Percentiles rank a stretch among this genome's conserved stretches.
Conservation (phyloP, 2,888 invertebrate genomes). For the Chrysopilus asiliformis region DNA sequence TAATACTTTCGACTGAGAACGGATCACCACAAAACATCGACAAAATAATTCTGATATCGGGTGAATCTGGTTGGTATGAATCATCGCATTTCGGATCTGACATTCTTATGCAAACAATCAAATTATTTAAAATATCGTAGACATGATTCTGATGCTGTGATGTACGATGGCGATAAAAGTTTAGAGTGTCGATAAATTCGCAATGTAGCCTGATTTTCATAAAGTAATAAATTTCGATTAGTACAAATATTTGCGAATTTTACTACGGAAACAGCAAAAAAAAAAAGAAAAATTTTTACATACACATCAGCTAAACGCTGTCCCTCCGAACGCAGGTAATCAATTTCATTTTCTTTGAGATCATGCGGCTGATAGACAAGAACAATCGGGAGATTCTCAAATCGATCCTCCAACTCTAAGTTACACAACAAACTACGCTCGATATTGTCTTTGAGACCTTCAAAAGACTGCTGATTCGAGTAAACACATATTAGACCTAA, state of each 20-base stretch:
- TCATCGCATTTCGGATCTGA: conserved; percentile 34
- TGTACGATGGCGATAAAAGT: conserved; percentile 26
- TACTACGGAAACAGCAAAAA: neutral
- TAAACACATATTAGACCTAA: conserved; percentile 74
- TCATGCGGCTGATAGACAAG: conserved; percentile 78
- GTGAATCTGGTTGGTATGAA: conserved; percentile 32
- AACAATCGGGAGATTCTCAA: conserved; percentile 77
- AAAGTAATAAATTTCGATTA: neutral
- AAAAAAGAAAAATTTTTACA: conserved; percentile 9
- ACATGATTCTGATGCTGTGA: conserved; percentile 36
- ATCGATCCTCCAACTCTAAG: conserved; percentile 81
- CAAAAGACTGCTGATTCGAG: conserved; percentile 81
- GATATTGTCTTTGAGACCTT: conserved; percentile 80
- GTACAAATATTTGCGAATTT: neutral
- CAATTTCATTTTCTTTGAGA: conserved; percentile 72
- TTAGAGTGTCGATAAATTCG: conserved; percentile 31
- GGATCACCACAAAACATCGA: conserved; percentile 96
- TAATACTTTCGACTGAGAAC: conserved; percentile 76
- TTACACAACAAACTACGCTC: conserved; percentile 83
- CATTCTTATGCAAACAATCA: conserved; percentile 32
- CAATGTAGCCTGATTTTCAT: conserved; percentile 24
- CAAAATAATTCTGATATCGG: conserved; percentile 64
- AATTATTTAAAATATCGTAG: conserved; percentile 35
- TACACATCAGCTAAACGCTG: conserved; percentile 80
- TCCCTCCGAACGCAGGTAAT: conserved; percentile 75